phyloP scores from a whole-genome alignment of 2,888 invertebrate genomes.

The Gerris lacustris region DNA sequence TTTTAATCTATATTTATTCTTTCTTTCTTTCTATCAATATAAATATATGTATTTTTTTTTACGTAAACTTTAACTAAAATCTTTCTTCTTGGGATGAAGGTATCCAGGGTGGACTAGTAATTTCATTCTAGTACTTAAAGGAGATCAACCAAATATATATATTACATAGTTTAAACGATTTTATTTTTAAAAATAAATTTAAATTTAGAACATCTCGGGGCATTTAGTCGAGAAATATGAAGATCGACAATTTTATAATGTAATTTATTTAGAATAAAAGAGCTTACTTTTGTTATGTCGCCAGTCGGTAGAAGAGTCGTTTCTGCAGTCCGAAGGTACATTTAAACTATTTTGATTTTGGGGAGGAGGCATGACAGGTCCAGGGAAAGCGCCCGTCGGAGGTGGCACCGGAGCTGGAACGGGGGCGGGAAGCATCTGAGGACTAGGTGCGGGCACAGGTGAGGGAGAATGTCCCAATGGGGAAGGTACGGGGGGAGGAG shows the following conservation, averaged over 20 bases:
- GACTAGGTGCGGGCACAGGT: constrained; percentile 40
- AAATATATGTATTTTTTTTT: too few species aligned
- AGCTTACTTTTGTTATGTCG: background rate
- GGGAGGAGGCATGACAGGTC: constrained; percentile 33
- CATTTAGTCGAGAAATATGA: constrained; percentile 33
- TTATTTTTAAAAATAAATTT: constrained; percentile 2
- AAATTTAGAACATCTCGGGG: constrained; percentile 35
- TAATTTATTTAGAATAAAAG: background rate
- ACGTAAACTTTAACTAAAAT: too few species aligned
- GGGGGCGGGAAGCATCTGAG: constrained; percentile 37
- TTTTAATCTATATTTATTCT: too few species aligned
- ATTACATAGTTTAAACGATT: too few species aligned
- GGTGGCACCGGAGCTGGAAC: constrained; percentile 29
- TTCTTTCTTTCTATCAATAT: too few species aligned
- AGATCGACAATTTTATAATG: too few species aligned
- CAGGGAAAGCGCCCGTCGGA: constrained; percentile 32
- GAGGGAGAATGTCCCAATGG: constrained; percentile 27
- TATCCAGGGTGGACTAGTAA: too few species aligned
- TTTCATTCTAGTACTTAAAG: too few species aligned
- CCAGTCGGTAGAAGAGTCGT: constrained; percentile 6
- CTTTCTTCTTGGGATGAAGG: too few species aligned
- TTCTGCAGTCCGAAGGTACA: constrained; percentile 30
- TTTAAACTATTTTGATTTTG: constrained; percentile 34
- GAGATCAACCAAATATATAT: too few species aligned
- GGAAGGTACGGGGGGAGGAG: constrained; percentile 36